Conservation (phyloP, 2,888 invertebrate species). For the Hedya salicella region DNA sequence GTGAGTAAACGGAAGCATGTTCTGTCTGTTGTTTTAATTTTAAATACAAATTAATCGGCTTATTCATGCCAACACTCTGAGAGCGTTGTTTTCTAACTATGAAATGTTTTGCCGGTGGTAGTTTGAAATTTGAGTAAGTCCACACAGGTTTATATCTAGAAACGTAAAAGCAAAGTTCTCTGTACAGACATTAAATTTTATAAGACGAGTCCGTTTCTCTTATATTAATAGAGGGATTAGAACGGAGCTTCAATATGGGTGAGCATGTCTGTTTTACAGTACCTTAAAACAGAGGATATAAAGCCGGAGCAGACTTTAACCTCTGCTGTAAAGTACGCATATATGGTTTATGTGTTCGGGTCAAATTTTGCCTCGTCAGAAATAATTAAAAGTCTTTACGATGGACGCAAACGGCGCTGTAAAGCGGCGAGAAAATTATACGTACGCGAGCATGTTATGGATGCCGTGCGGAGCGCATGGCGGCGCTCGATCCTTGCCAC, state of each 20-base stretch:
- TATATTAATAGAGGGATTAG: constrained; percentile 3
- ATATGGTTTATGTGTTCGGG: constrained; percentile 51
- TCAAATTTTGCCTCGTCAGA: constrained; percentile 54
- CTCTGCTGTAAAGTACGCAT: constrained; percentile 63
- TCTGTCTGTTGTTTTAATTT: constrained; percentile 39
- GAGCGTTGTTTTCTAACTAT: constrained; percentile 41
- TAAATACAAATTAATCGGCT: constrained; percentile 44
- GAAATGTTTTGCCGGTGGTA: constrained; percentile 33
- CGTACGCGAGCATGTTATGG: constrained; percentile 36
- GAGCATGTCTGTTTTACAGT: constrained; percentile 52
- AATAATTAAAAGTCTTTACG: constrained; percentile 78
- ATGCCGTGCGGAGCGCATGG: neutral
- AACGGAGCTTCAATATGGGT: neutral
- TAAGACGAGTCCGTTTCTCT: constrained; percentile 12
- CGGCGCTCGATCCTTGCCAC: neutral
- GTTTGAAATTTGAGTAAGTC: constrained; percentile 27
- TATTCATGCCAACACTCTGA: constrained; percentile 38
- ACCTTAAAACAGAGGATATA: constrained; percentile 62
- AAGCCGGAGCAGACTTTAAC: constrained; percentile 58
- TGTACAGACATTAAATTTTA: constrained; percentile 20
- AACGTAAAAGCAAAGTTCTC: constrained; percentile 42
- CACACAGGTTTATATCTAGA: constrained; percentile 31
- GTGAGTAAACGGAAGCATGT: constrained; percentile 26
- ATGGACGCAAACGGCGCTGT: constrained; percentile 67
- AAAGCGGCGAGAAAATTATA: constrained; percentile 72